These are phyloP conservation scores for Merops nubicus DNA, from an alignment of 2,113 vertebrate genomes.

Conservation along the genomic window DNA sequence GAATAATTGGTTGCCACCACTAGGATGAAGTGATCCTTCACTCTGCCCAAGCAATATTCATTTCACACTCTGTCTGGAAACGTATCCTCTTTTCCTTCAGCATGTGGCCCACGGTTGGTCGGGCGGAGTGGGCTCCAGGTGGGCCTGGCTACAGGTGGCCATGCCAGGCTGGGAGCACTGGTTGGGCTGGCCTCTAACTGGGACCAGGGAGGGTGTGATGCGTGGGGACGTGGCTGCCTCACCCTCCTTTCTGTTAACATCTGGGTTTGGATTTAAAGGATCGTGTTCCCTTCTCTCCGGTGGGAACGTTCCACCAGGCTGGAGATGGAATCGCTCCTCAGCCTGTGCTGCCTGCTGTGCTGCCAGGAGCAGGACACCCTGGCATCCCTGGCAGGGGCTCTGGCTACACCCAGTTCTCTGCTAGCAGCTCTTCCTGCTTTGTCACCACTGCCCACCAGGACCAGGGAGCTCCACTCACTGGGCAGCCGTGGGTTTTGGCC, in stretches of 20 bases:
- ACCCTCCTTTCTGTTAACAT: background rate
- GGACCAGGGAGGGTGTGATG: background rate
- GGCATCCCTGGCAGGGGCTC: background rate
- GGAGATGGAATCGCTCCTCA: background rate
- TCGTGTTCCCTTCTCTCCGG: background rate
- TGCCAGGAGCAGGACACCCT: background rate
- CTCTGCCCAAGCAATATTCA: constrained; percentile 55
- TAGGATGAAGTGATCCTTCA: constrained; percentile 60
- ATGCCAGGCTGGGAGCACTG: background rate
- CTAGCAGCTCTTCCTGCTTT: background rate
- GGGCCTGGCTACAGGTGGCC: background rate
- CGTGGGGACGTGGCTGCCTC: background rate
- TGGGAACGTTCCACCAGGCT: background rate
- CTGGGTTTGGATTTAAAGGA: background rate
- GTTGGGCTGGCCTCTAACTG: background rate
- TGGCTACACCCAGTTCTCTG: background rate
- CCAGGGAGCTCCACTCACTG: background rate
- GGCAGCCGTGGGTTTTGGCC: background rate
- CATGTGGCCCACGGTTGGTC: background rate
- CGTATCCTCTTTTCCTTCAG: constrained; percentile 48
- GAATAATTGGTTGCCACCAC: constrained; percentile 69
- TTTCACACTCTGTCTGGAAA: constrained; percentile 62
- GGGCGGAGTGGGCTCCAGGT: background rate
- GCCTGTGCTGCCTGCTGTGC: background rate
- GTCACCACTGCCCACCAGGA: accelerated